A percentile compares a stretch with the other conserved stretches of the same genome.
These are phyloP conservation scores for Cricetomys ansorgei DNA, from an alignment of 2,113 vertebrate species.

Conservation along the genomic window DNA sequence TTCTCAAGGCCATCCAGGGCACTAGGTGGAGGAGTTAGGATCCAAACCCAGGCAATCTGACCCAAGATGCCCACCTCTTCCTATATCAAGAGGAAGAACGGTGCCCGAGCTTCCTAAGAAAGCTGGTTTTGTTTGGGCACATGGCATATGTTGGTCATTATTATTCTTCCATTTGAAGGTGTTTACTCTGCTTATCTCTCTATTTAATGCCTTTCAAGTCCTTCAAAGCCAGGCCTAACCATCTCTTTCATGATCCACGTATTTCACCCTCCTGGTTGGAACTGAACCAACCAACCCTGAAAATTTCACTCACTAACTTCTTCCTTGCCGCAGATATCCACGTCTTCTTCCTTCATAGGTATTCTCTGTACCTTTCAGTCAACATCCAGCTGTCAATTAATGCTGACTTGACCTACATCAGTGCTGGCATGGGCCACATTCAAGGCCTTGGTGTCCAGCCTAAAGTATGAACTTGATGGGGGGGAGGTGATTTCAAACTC, in stretches of 20 bases:
- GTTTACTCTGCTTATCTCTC: neutral
- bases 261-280: neutral
- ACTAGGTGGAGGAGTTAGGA: neutral
- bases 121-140: neutral
- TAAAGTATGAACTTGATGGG: conserved; percentile 15
- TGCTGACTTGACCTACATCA: neutral
- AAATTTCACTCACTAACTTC: neutral
- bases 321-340: neutral
- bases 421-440: neutral
- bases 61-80: neutral
- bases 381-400: neutral
- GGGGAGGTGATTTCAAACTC: neutral
- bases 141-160: neutral
- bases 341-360: neutral
- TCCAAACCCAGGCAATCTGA: neutral
- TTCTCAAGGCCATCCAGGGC: neutral
- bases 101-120: neutral
- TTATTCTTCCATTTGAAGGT: neutral
- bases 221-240: neutral
- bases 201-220: neutral
- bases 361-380: neutral
- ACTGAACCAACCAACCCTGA: neutral
- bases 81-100: neutral
- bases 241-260: neutral
- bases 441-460: neutral